Evolutionary conservation across 1,140 invertebrate genomes (phyloP).

Genomic region (Apis laboriosa): DNA sequence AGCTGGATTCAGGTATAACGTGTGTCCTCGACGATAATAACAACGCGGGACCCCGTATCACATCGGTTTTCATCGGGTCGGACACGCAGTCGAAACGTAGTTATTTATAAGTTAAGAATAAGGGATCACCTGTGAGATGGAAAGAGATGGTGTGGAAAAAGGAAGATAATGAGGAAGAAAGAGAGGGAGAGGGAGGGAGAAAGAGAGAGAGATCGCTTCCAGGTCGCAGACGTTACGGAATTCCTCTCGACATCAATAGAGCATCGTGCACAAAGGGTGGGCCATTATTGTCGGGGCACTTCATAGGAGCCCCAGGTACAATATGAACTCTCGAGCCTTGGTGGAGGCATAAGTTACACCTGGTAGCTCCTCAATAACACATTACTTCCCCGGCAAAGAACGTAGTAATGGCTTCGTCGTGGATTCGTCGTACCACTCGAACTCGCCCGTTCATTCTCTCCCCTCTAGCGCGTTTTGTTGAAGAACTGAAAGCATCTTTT

Average conservation of each 20-base stretch:
- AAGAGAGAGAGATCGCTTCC: slow-evolving; percentile 29
- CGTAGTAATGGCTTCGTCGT: slow-evolving; percentile 59
- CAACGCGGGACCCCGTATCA: not conserved
- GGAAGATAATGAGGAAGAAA: not conserved
- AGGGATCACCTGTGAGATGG: not conserved
- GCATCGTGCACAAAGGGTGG: slow-evolving; percentile 64
- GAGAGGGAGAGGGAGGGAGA: not conserved
- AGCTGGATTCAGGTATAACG: slow-evolving; percentile 36
- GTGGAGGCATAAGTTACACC: slow-evolving; percentile 72
- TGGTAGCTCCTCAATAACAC: slow-evolving; percentile 72
- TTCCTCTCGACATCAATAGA: slow-evolving; percentile 69
- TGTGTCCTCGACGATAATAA: slow-evolving; percentile 22
- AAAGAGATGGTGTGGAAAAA: not conserved
- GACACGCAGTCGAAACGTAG: slow-evolving; percentile 38
- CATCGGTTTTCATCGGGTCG: slow-evolving; percentile 10
- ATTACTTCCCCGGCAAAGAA: slow-evolving; percentile 60
- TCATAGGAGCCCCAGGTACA: slow-evolving; percentile 56
- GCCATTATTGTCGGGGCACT: slow-evolving; percentile 64
- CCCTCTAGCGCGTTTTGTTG: slow-evolving; percentile 44
- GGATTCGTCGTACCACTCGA: slow-evolving; percentile 56
- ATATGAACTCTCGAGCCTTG: slow-evolving; percentile 64
- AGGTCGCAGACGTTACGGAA: slow-evolving; percentile 67
- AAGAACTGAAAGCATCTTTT: slow-evolving; percentile 47
- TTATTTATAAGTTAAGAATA: slow-evolving; percentile 23
- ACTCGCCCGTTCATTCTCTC: slow-evolving; percentile 33